phyloP scores from a whole-genome alignment of 2,888 invertebrate species.

The Busseola fusca region DNA sequence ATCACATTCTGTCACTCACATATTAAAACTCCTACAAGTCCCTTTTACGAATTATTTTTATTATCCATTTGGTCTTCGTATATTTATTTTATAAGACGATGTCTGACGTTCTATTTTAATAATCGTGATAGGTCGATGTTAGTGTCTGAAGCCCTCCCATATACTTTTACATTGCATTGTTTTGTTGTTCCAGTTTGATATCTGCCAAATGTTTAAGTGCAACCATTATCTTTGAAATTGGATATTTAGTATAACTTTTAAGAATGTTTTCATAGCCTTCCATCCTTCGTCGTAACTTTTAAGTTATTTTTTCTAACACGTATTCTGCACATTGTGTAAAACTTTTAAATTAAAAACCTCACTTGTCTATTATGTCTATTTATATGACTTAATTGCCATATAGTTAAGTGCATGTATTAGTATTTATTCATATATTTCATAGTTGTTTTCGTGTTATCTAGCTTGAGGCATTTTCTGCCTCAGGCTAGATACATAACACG shows the following conservation, averaged over 20 bases:
- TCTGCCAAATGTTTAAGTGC: neutral
- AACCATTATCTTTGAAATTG: slow-evolving; percentile 1
- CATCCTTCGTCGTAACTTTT: neutral
- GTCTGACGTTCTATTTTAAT: slow-evolving; percentile 32
- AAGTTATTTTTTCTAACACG: neutral
- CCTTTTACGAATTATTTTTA: neutral
- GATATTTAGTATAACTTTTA: neutral
- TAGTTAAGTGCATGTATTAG: neutral
- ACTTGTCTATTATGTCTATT: neutral
- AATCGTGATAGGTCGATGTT: slow-evolving; percentile 51
- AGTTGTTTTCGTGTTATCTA: neutral
- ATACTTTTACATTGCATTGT: slow-evolving; percentile 32
- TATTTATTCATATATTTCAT: neutral
- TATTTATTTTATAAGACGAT: slow-evolving; percentile 6
- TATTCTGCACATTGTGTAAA: neutral
- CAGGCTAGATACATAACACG: neutral
- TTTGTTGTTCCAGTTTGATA: slow-evolving; percentile 3
- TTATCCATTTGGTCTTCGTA: neutral
- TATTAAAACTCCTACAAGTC: neutral
- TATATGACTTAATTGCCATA: neutral
- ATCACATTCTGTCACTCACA: neutral
- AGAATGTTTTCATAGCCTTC: neutral
- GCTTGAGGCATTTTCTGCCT: neutral
- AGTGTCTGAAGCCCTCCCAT: slow-evolving; percentile 16
- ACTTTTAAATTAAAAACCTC: neutral